These are phyloP conservation scores for Talpa occidentalis DNA, from an alignment of 2,113 vertebrate genomes.

Conservation along the genomic window DNA sequence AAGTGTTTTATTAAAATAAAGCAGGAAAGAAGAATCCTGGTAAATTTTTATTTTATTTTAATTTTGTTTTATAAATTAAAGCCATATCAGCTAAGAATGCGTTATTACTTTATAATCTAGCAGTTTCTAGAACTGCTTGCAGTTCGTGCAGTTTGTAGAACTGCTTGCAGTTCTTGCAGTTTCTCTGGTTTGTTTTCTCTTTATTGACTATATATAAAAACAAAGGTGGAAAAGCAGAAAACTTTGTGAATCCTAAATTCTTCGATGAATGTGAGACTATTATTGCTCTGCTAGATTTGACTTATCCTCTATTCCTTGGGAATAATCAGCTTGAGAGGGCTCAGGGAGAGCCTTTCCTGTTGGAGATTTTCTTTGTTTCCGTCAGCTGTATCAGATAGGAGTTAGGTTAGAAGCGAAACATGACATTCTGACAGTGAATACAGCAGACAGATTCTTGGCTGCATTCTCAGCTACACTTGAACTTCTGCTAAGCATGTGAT, in stretches of 20 bases:
- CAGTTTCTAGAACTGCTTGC: no score
- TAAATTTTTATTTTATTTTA: neutral
- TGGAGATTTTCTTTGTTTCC: conserved; percentile 71
- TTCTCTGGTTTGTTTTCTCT: neutral
- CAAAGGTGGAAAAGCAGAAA: neutral
- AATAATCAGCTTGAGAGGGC: conserved; percentile 53
- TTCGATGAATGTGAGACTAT: conserved; percentile 43
- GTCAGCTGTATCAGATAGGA: conserved; percentile 73
- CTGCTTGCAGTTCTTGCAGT: no score
- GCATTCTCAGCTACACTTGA: conserved; percentile 74
- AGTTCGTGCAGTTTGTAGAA: no score
- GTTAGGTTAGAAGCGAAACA: conserved; percentile 76
- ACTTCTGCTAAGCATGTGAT: conserved; percentile 82
- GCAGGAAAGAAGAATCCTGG: neutral
- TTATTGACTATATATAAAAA: conserved; percentile 18
- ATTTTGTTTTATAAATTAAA: conserved; percentile 23
- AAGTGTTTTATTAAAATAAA: conserved; percentile 45
- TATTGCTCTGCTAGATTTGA: neutral
- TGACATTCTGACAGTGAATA: conserved; percentile 76
- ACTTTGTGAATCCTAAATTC: conserved; percentile 1
- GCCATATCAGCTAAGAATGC: neutral
- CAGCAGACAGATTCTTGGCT: conserved; percentile 83
- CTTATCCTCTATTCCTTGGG: conserved; percentile 46
- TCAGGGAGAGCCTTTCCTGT: conserved; percentile 47
- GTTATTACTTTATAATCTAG: neutral